Evolutionary conservation across 1,140 invertebrate species (phyloP).

Genomic region (Drosophila azteca): DNA sequence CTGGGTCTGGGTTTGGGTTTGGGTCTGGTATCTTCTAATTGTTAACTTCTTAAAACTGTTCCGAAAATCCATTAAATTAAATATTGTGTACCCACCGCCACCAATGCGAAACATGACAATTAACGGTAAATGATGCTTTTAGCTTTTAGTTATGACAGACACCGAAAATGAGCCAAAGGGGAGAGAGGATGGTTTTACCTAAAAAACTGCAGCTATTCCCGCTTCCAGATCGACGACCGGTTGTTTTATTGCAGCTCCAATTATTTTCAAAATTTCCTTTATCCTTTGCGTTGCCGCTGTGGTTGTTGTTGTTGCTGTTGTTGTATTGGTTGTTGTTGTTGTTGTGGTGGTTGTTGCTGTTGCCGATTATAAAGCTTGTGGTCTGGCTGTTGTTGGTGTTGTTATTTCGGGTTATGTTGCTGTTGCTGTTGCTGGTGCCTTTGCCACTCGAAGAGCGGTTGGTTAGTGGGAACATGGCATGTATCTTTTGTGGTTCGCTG

Average conservation of each 20-base stretch:
- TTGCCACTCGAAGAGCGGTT: conserved; percentile 79
- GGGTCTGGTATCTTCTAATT: no score
- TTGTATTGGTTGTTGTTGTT: conserved; percentile 23
- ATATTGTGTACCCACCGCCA: background rate
- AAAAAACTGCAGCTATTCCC: conserved; percentile 83
- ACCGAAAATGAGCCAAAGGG: background rate
- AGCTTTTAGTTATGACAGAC: conserved; percentile 9
- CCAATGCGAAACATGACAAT: background rate
- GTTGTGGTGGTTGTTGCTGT: conserved; percentile 41
- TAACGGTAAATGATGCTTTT: conserved; percentile 22
- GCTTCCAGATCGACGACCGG: conserved; percentile 80
- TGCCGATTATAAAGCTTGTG: conserved; percentile 46
- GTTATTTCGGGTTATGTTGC: conserved; percentile 22
- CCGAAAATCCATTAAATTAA: no score
- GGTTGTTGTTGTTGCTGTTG: conserved; percentile 20
- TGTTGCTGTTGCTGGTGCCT: conserved; percentile 54
- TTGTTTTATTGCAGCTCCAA: conserved; percentile 83
- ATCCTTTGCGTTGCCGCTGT: conserved; percentile 65
- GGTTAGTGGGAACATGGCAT: conserved; percentile 79
- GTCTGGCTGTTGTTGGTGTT: conserved; percentile 35
- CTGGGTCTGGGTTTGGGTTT: no score
- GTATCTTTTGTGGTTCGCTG: conserved; percentile 60
- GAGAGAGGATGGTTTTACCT: conserved; percentile 66
- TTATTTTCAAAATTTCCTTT: conserved; percentile 83
- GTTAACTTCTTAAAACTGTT: no score